Evolutionary conservation across 2,797 vertebrate species (phyloP).

Genomic region (Furcifer pardalis): DNA sequence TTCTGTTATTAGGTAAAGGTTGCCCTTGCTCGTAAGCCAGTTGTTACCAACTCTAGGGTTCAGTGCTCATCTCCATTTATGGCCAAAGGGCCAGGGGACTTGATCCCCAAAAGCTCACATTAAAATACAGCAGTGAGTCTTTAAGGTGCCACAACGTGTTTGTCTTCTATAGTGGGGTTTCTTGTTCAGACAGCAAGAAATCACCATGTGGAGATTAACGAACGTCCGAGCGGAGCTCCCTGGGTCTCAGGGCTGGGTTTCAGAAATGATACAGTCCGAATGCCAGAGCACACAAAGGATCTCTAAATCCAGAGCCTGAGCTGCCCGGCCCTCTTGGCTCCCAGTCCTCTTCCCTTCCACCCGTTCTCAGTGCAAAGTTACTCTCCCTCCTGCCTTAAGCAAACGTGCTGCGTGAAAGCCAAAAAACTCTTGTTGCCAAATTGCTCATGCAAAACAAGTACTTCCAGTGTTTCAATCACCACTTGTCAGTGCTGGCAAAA

Average conservation of each 20-base stretch:
- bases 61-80: too few relatives aligned
- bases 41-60: too few relatives aligned
- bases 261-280: too few relatives aligned
- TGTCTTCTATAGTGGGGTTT: too few relatives aligned
- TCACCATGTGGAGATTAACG: background rate
- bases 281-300: background rate
- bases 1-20: too few relatives aligned
- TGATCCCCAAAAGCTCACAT: too few relatives aligned
- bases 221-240: background rate
- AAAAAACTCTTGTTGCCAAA: background rate
- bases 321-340: background rate
- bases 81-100: too few relatives aligned
- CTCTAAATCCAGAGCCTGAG: too few relatives aligned
- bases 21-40: too few relatives aligned
- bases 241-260: background rate
- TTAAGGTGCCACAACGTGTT: too few relatives aligned
- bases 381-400: background rate
- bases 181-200: background rate
- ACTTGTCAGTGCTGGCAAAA: rapidly evolving
- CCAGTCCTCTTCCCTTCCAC: background rate
- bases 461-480: background rate
- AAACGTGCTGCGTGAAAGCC: rapidly evolving
- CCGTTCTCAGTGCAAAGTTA: background rate
- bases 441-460: rapidly evolving
- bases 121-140: too few relatives aligned